phyloP scores from a whole-genome alignment of 37 sponge, comb jelly and placozoan species.

The Haliclona indistincta region DNA sequence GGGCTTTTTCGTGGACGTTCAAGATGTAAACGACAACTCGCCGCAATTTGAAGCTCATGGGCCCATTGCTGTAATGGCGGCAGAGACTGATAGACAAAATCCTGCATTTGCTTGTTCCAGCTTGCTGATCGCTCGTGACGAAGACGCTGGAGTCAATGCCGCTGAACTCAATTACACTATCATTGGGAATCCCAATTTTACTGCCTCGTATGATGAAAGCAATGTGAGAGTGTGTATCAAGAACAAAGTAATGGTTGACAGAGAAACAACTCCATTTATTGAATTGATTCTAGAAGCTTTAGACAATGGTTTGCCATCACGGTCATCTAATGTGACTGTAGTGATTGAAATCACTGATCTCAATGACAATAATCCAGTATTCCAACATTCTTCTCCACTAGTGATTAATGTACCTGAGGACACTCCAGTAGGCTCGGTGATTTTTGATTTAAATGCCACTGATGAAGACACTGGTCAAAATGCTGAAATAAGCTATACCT shows the following conservation, averaged over 20 bases:
- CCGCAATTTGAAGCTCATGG: constrained; percentile 5
- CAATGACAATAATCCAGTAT: constrained; percentile 29
- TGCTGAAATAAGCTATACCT: not conserved
- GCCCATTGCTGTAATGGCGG: not conserved
- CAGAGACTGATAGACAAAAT: not conserved
- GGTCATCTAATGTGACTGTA: not conserved
- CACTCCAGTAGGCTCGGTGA: not conserved
- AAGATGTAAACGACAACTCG: constrained; percentile 23
- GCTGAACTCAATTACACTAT: not conserved
- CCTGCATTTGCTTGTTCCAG: not conserved
- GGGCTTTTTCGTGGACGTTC: too few species aligned
- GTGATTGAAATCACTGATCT: not conserved
- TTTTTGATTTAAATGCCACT: constrained; percentile 11
- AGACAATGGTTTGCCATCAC: constrained; percentile 14
- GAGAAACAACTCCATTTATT: not conserved
- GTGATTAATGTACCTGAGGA: constrained; percentile 23
- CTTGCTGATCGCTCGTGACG: not conserved
- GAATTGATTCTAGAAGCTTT: constrained; percentile 3
- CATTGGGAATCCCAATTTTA: not conserved
- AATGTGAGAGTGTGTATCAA: not conserved
- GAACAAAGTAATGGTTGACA: not conserved
- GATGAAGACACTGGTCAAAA: constrained; percentile 3
- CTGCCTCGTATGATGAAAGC: not conserved
- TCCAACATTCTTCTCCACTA: not conserved
- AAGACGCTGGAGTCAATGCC: not conserved